Evolutionary conservation across 1,140 invertebrate species (phyloP).

Genomic region (Drosophila sechellia): DNA sequence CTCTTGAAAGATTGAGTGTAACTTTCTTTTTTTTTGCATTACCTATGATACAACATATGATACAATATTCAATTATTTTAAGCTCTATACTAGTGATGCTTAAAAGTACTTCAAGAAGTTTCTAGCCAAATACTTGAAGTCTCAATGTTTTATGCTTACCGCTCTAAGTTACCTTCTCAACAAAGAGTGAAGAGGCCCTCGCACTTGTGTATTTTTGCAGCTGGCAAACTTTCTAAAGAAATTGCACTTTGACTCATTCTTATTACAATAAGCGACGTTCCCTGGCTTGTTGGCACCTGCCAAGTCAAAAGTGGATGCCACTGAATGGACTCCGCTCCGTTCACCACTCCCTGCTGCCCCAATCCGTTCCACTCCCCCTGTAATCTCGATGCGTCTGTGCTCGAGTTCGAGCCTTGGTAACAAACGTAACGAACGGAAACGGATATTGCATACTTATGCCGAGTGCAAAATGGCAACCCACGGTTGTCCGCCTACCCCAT

Average conservation of each 20-base stretch:
- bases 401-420: conserved; percentile 64
- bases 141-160: background rate
- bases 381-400: conserved; percentile 29
- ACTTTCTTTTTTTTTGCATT: too few species aligned
- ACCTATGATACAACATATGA: too few species aligned
- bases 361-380: background rate
- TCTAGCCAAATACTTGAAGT: background rate
- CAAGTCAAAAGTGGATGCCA: conserved; percentile 62
- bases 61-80: too few species aligned
- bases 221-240: conserved; percentile 67
- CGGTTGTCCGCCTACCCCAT: conserved; percentile 12
- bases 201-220: conserved; percentile 23
- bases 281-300: conserved; percentile 65
- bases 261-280: conserved; percentile 69
- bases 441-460: conserved; percentile 81
- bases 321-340: conserved; percentile 44
- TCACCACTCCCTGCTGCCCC: too few species aligned
- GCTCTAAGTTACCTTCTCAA: background rate
- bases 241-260: conserved; percentile 76
- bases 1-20: too few species aligned
- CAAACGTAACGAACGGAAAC: conserved; percentile 80
- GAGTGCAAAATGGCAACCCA: conserved; percentile 73
- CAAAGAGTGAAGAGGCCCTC: conserved; percentile 34
- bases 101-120: background rate
- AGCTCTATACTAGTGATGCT: background rate